Percentiles rank a stretch among this genome's conserved stretches.
Evolutionary conservation across 1,140 invertebrate genomes (phyloP).

Genomic region (Meteorus sp.): DNA sequence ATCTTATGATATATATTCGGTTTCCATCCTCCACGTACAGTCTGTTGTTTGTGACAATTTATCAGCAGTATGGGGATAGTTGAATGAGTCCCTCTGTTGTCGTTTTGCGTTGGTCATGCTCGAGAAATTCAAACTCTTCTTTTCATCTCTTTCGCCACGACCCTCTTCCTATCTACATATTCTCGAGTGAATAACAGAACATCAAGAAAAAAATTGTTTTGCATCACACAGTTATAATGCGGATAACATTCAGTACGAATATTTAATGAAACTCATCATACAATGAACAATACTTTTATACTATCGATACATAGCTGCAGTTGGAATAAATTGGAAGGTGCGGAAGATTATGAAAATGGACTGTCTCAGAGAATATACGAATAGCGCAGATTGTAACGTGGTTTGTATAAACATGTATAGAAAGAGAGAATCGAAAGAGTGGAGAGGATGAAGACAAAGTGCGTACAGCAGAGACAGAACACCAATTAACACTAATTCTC

Average conservation of each 20-base stretch:
- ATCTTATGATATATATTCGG: neutral
- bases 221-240: neutral
- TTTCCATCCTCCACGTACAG: slow-evolving; percentile 4
- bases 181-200: too few relatives aligned
- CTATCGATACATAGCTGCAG: neutral
- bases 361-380: neutral
- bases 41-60: slow-evolving; percentile 17
- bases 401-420: neutral
- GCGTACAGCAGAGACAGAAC: slow-evolving; percentile 30
- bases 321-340: too few relatives aligned
- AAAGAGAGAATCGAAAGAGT: neutral
- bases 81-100: slow-evolving; percentile 34
- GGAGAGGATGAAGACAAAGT: slow-evolving; percentile 12
- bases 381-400: too few relatives aligned
- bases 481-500: slow-evolving; percentile 57
- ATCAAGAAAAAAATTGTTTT: slow-evolving; percentile 1
- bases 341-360: slow-evolving; percentile 1
- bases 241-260: too few relatives aligned
- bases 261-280: neutral
- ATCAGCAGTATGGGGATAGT: slow-evolving; percentile 2
- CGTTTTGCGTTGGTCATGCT: slow-evolving; percentile 12
- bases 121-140: neutral
- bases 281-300: too few relatives aligned
- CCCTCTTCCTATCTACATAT: neutral
- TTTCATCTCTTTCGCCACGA: neutral